Conservation (phyloP, 2,113 vertebrate species). For the Coreoperca whiteheadi region DNA sequence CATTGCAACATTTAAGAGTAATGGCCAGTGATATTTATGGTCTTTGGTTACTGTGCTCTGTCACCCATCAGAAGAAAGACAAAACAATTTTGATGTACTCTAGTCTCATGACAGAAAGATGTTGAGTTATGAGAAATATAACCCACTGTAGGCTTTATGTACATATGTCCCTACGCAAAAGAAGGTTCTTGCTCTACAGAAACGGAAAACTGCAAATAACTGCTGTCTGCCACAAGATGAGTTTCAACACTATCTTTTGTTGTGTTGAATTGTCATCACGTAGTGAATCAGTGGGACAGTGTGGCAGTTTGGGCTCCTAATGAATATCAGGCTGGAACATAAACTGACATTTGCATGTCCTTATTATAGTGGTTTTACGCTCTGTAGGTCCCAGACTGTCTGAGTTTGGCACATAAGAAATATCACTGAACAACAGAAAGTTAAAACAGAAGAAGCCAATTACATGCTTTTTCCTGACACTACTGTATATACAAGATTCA, state of each 20-base stretch:
- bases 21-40: slow-evolving; percentile 19
- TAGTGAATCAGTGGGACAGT: slow-evolving; percentile 14
- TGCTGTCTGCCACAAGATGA: background rate
- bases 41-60: slow-evolving; percentile 22
- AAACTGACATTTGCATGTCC: slow-evolving; percentile 25
- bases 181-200: background rate
- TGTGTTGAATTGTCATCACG: slow-evolving; percentile 2
- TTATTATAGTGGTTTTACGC: slow-evolving; percentile 5
- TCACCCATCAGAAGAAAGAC: background rate
- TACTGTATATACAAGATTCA: background rate
- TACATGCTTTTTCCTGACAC: background rate
- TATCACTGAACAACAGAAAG: background rate
- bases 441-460: background rate
- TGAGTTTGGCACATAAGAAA: background rate
- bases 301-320: background rate
- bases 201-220: background rate
- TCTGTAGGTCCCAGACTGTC: slow-evolving; percentile 1
- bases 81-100: background rate
- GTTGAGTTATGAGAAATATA: background rate
- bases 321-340: slow-evolving; percentile 19
- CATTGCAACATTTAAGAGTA: slow-evolving; percentile 29
- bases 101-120: background rate
- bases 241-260: background rate
- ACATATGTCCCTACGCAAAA: background rate
- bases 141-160: background rate